These are phyloP conservation scores for Heteropelma amictum DNA, from an alignment of 2,888 invertebrate genomes.

Conservation along the genomic window DNA sequence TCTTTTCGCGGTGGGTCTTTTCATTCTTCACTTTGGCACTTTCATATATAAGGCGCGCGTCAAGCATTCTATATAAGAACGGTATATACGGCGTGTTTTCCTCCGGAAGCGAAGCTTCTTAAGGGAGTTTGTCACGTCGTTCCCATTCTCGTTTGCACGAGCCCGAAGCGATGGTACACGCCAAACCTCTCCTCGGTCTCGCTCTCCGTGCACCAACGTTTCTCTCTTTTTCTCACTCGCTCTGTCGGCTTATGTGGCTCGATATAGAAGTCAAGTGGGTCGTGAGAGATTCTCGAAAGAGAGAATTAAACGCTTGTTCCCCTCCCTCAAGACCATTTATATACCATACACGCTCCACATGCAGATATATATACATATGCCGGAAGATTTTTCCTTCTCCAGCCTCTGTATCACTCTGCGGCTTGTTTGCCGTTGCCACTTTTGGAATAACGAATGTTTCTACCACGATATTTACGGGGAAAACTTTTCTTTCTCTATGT, in stretches of 20 bases:
- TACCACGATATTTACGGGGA: no score
- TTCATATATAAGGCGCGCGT: background rate
- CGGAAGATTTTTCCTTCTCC: background rate
- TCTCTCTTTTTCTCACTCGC: background rate
- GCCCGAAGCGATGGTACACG: slow-evolving; percentile 25
- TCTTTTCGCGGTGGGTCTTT: slow-evolving; percentile 14
- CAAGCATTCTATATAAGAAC: background rate
- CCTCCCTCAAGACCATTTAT: slow-evolving; percentile 11
- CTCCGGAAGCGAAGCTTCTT: slow-evolving; percentile 52
- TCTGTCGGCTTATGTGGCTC: slow-evolving; percentile 4
- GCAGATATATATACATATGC: background rate
- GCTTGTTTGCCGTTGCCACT: background rate
- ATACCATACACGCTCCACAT: background rate
- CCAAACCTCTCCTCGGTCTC: slow-evolving; percentile 1
- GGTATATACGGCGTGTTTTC: slow-evolving; percentile 46
- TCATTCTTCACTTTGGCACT: slow-evolving; percentile 33
- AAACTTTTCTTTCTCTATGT: slow-evolving; percentile 57
- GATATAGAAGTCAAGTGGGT: slow-evolving; percentile 37
- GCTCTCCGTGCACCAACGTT: background rate
- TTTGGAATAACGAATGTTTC: no score
- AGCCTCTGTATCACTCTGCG: slow-evolving; percentile 12
- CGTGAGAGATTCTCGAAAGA: slow-evolving; percentile 23
- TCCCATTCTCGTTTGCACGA: slow-evolving; percentile 42
- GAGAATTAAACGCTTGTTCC: slow-evolving; percentile 38
- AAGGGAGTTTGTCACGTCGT: slow-evolving; percentile 58